A percentile compares a stretch with the other conserved stretches of the same genome.
phyloP scores from a whole-genome alignment of 2,113 vertebrate genomes.

The Girardinichthys multiradiatus region DNA sequence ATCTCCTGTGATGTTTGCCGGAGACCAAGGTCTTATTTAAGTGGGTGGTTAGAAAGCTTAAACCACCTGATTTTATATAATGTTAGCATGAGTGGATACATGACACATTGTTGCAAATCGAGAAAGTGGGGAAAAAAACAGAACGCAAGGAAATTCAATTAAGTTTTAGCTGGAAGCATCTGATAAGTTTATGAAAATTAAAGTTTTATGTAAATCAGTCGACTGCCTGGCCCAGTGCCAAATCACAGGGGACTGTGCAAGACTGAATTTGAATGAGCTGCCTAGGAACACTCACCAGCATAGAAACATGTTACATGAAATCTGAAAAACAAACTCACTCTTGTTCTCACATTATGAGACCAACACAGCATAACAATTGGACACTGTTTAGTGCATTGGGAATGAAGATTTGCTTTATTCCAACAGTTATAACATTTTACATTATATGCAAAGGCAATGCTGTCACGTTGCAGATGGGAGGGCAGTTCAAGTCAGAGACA shows the following conservation, averaged over 20 bases:
- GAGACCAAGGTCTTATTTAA: no score
- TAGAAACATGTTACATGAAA: slow-evolving; percentile 23
- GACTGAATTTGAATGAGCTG: slow-evolving; percentile 67
- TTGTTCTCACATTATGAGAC: neutral
- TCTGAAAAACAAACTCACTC: neutral
- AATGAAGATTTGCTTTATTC: slow-evolving; percentile 45
- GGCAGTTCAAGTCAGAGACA: slow-evolving; percentile 5
- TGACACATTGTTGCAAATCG: slow-evolving; percentile 30
- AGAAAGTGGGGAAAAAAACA: slow-evolving; percentile 11
- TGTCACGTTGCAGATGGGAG: slow-evolving; percentile 18
- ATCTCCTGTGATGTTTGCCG: neutral
- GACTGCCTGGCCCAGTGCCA: slow-evolving; percentile 56
- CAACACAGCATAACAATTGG: neutral
- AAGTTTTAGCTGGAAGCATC: slow-evolving; percentile 66
- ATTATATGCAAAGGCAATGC: neutral
- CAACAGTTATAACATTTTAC: slow-evolving; percentile 3
- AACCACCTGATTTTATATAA: slow-evolving; percentile 1
- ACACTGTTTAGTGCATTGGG: neutral
- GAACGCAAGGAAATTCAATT: slow-evolving; percentile 52
- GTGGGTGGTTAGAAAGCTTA: slow-evolving; percentile 9
- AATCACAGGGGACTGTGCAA: slow-evolving; percentile 46
- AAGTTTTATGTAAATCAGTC: slow-evolving; percentile 75
- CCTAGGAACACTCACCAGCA: slow-evolving; percentile 38
- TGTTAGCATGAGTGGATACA: slow-evolving; percentile 25
- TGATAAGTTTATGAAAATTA: slow-evolving; percentile 77